Evolutionary conservation across 2,797 vertebrate species (phyloP).

Genomic region (Poecilia velifera): DNA sequence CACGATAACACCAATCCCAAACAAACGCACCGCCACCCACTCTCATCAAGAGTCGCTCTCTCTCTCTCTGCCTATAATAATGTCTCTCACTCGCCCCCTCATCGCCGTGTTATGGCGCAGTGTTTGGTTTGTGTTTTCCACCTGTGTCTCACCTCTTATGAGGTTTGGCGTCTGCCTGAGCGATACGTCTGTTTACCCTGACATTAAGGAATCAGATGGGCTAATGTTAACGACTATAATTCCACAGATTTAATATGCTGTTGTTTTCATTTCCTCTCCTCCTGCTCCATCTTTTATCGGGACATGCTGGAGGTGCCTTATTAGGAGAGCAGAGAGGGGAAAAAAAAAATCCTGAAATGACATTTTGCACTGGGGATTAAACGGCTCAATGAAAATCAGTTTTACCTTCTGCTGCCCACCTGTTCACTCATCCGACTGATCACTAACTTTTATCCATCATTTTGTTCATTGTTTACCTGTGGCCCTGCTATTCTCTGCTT

Average conservation of each 20-base stretch:
- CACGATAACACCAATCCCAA: conserved; percentile 43
- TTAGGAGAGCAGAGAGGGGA: neutral
- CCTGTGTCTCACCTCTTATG: conserved; percentile 52
- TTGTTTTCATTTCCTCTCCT: conserved; percentile 50
- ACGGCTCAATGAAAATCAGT: conserved; percentile 70
- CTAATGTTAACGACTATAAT: conserved; percentile 59
- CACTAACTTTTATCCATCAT: conserved; percentile 8
- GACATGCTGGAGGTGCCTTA: conserved; percentile 48
- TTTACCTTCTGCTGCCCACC: conserved; percentile 52
- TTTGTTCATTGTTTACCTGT: neutral
- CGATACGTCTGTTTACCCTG: conserved; percentile 45
- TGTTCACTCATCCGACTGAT: conserved; percentile 36
- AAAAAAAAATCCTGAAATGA: conserved; percentile 62
- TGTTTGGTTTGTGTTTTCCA: conserved; percentile 36
- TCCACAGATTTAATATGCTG: conserved; percentile 43
- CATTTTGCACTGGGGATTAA: conserved; percentile 65
- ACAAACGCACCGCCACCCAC: conserved; percentile 41
- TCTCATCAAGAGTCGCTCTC: conserved; percentile 46
- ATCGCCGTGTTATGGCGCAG: conserved; percentile 33
- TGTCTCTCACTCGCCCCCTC: conserved; percentile 47
- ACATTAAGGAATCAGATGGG: conserved; percentile 52
- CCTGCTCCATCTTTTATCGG: conserved; percentile 59
- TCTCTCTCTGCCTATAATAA: conserved; percentile 41
- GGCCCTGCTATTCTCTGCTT: neutral
- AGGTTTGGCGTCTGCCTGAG: conserved; percentile 51